Base-by-base conservation (phyloP, 2,113 vertebrate genomes). In the Narcine bancroftii region DNA sequence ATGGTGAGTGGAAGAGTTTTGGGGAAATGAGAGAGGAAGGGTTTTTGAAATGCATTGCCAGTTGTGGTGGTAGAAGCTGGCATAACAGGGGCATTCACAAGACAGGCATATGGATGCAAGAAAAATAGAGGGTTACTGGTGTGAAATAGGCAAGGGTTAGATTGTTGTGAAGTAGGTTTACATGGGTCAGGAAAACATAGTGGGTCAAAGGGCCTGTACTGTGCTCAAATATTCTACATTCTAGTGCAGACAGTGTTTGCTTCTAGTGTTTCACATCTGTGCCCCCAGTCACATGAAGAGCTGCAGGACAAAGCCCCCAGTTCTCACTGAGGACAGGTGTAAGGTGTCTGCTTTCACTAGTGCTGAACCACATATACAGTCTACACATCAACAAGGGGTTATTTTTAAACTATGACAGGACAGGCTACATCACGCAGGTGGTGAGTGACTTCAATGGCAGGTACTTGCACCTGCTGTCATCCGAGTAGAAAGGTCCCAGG, bases 331-430 rank as follows among this genome's bases (percentile, higher is more conserved):
- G n/a, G 2, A 21, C 81, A 87, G 33, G 15, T 87, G 33, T 36
- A 56, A 85, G 17, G 81, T 85, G 81, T 85, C 81, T n/a, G 53
- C 60, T 60, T 87, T 60, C 81, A 87, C 53, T 60, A 53, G 33
- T 6, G 53, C 6, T 36, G n/a, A n/a, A 36, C 81, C 36, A 29
- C 36, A 60, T 87, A 60, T 36, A 7, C 81, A 50, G 60, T 2
- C 53, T n/a, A 56, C 33, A 85, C 50, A 19, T 87, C 81, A 63
- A 56, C n/a, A 56, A 24, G 6, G 17, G 53, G 53, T 60, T 87
- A 87, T 87, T 87, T 60, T 87, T 87, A 60, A 36, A n/a, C 36
- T 21, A 85, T 11, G n/a, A 36, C 53, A 36, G 53, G 56, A 21
- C 2, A 56, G 56, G 53, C 81, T 1, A 3, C 6, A 19, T 87